phyloP scores from a whole-genome alignment of 2,888 invertebrate genomes.

The Thereva nobilitata region DNA sequence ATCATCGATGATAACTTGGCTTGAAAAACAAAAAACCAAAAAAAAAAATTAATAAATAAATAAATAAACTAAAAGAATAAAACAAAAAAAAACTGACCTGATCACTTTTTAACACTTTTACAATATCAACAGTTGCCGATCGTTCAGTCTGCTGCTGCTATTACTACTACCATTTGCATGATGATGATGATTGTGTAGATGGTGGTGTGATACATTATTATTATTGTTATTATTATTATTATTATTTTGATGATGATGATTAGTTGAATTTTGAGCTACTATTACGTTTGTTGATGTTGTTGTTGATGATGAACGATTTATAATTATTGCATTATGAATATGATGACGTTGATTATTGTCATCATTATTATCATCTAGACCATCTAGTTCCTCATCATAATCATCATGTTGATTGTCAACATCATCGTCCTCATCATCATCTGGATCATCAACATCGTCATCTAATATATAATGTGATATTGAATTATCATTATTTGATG shows the following conservation, averaged over 20 bases:
- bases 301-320: conserved; percentile 3
- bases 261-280: conserved; percentile 21
- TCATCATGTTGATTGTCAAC: conserved; percentile 22
- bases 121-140: conserved; percentile 34
- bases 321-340: conserved; percentile 18
- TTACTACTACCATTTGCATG: background rate
- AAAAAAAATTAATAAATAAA: background rate
- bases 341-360: conserved; percentile 2
- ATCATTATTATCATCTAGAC: background rate
- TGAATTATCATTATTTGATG: background rate
- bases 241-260: conserved; percentile 15
- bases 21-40: background rate
- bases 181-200: conserved; percentile 7
- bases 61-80: background rate
- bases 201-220: background rate
- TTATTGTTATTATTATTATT: conserved; percentile 5
- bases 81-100: background rate
- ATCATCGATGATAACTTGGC: too few relatives aligned
- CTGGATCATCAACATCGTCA: conserved; percentile 21
- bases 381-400: conserved; percentile 29
- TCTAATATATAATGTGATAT: conserved; percentile 15
- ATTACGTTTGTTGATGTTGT: conserved; percentile 26
- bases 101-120: conserved; percentile 1
- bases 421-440: conserved; percentile 20
- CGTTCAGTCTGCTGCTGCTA: conserved; percentile 17